Evolutionary conservation across 2,113 vertebrate species (phyloP).

Genomic region (Willisornis vidua): DNA sequence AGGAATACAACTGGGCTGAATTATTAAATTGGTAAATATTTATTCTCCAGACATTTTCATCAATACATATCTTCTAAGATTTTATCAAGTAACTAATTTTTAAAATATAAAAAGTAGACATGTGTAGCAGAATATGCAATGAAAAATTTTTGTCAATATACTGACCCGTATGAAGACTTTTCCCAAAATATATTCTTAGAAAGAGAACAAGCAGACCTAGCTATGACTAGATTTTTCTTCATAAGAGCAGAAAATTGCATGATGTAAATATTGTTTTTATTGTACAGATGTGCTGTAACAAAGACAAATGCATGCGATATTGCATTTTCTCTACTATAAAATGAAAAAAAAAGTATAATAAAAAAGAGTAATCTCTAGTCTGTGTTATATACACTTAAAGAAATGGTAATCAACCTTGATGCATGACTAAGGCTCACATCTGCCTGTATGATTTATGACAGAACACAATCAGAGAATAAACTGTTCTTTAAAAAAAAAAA

Average conservation of each 20-base stretch:
- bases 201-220: conserved; percentile 35
- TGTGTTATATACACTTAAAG: conserved; percentile 61
- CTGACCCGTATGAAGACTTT: neutral
- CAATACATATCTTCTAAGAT: neutral
- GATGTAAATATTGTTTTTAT: conserved; percentile 62
- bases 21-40: neutral
- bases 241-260: conserved; percentile 44
- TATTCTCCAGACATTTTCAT: neutral
- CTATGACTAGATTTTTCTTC: conserved; percentile 26
- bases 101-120: neutral
- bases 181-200: neutral
- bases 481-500: neutral
- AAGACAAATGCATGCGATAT: conserved; percentile 56
- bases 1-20: conserved; percentile 11
- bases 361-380: conserved; percentile 50
- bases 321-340: conserved; percentile 57
- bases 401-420: conserved; percentile 73
- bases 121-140: neutral
- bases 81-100: neutral
- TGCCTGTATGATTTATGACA: conserved; percentile 69
- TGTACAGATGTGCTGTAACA: conserved; percentile 50
- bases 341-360: conserved; percentile 61
- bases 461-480: conserved; percentile 59
- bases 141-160: neutral
- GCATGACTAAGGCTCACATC: conserved; percentile 74